phyloP scores from a whole-genome alignment of 2,113 vertebrate species.

The Brachirus orientalis region DNA sequence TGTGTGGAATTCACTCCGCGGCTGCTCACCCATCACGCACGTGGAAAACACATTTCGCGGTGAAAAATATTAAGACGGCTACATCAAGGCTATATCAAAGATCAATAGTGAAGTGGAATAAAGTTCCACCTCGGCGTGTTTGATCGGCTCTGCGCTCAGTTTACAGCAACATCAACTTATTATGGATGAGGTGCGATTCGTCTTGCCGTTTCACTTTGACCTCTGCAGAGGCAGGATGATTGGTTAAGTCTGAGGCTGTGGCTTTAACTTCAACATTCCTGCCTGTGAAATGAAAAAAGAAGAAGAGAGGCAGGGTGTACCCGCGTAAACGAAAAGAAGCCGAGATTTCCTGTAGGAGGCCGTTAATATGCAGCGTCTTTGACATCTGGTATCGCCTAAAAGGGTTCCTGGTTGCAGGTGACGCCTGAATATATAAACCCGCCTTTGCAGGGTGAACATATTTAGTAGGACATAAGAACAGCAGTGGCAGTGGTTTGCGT shows the following conservation, averaged over 20 bases:
- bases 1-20: background rate
- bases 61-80: background rate
- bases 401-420: too few species aligned
- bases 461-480: background rate
- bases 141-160: background rate
- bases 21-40: background rate
- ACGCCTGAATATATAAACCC: too few species aligned
- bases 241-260: background rate
- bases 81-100: background rate
- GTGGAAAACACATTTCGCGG: background rate
- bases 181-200: conserved; percentile 2
- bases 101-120: background rate
- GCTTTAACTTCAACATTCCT: background rate
- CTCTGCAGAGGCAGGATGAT: conserved; percentile 5
- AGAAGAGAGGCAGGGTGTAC: too few species aligned
- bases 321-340: too few species aligned
- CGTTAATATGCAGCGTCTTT: too few species aligned
- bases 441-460: too few species aligned
- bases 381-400: too few species aligned
- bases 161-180: background rate
- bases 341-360: too few species aligned
- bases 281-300: background rate
- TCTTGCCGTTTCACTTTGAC: background rate
- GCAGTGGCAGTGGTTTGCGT: background rate
- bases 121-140: background rate